Evolutionary conservation across 2,113 vertebrate genomes (phyloP), one percentile per base, ranked within the genome.

Genomic region (Dendrocopos noguchii): DNA sequence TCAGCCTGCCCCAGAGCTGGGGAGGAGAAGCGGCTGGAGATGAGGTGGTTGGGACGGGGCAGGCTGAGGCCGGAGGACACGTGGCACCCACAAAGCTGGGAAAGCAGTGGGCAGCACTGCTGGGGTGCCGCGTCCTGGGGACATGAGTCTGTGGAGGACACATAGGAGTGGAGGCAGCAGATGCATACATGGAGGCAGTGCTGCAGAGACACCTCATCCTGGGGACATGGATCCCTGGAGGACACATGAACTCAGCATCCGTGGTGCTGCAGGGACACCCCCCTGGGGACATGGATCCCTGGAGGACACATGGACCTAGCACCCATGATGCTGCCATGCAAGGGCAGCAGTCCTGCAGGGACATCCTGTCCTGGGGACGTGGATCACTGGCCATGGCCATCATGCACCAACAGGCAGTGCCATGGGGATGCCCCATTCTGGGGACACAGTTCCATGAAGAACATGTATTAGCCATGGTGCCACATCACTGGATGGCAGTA

Each of bases 101-200:
- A 70, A 68, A 33, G 5, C 6, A 6, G 50, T 56, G 74, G 74
- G 78, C 13, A 87, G 70, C 1, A 0, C 24, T 29, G 5, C 14
- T 0, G 1, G 42, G 33, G 31, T 2, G 6, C 12, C 39, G 21
- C 25, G 0, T 81, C 44, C 39, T 53, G 53, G 47, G 77, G 31
- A n/a, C 4, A 2, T 0, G 0, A 28, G 15, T 46, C 28, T 36
- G 20, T 39, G 59, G 47, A 66, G 82, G 53, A 71, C 16, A 34
- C n/a, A 4, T 1, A 18, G 66, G 33, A 39, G 7, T 57, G 39
- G 39, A 39, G 39, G 39, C 39, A 39, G 39, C 12, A 10, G 39
- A 12, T 36, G 19, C 34, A 25, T 8, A 22, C 8, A 1, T 8
- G 21, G 24, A 47, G 18, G 8, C 15, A 66, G 52, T 5, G 21